Conservation (phyloP, 92 coral and sea anemone species). For the Zoanthus gigantus region DNA sequence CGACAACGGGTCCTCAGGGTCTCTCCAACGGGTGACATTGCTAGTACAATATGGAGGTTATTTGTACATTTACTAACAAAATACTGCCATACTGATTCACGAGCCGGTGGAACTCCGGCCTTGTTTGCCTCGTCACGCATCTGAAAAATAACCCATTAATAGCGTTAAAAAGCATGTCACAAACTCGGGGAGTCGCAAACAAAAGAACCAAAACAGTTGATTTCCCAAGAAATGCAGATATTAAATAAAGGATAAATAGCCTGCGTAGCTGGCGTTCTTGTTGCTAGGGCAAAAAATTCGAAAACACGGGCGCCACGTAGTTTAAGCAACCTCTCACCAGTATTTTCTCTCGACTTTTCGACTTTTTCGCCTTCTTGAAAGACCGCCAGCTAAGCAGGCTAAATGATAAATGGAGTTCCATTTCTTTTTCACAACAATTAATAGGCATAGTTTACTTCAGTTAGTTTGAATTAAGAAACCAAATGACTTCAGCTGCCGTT, state of each 20-base stretch:
- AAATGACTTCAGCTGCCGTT: not conserved
- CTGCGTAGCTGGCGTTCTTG: too few species aligned
- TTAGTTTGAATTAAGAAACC: not conserved
- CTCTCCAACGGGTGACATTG: conserved; percentile 99
- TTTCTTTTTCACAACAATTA: not conserved
- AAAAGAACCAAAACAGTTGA: not conserved
- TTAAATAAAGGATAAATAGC: too few species aligned
- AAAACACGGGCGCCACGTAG: too few species aligned
- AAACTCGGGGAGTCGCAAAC: not conserved
- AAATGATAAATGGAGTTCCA: too few species aligned
- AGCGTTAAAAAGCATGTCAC: not conserved
- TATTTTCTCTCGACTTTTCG: too few species aligned
- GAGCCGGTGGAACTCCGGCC: conserved; percentile 95
- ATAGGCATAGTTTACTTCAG: not conserved
- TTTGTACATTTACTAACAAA: conserved; percentile 95
- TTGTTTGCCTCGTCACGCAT: conserved; percentile 97
- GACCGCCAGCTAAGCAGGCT: too few species aligned
- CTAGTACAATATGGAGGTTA: conserved; percentile 96
- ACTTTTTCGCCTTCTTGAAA: too few species aligned
- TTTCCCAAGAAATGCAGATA: too few species aligned
- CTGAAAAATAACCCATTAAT: conserved; percentile 46
- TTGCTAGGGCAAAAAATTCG: too few species aligned
- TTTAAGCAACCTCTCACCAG: too few species aligned
- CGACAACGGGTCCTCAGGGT: conserved; percentile 97
- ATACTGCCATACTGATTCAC: conserved; percentile 99